Evolutionary conservation across 1,140 invertebrate species (phyloP).

Genomic region (Drosophila oshimai): DNA sequence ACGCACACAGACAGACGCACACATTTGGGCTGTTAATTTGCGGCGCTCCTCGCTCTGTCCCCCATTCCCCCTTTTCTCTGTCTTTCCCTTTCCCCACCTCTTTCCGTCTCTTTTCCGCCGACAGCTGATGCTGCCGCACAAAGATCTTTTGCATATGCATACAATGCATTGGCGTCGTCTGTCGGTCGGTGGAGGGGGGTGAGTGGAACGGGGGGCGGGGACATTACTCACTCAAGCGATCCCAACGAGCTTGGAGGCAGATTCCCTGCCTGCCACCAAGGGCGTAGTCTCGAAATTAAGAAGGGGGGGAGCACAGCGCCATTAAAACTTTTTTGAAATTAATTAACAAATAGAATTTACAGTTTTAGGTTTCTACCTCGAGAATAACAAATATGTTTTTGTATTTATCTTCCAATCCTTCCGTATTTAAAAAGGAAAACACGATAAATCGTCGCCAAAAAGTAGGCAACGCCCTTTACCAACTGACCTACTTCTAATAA

Average conservation of each 20-base stretch:
- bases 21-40: conserved; percentile 60
- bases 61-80: neutral
- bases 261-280: conserved; percentile 10
- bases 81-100: neutral
- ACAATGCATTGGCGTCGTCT: conserved; percentile 12
- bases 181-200: neutral
- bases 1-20: conserved; percentile 1
- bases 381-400: neutral
- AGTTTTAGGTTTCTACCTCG: no score
- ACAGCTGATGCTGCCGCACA: conserved; percentile 48
- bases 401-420: neutral
- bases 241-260: neutral
- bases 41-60: conserved; percentile 30
- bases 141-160: conserved; percentile 31
- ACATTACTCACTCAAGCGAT: conserved; percentile 39
- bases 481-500: neutral
- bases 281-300: conserved; percentile 2
- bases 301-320: neutral
- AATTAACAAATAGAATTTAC: no score
- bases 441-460: neutral
- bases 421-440: neutral
- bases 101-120: neutral
- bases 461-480: neutral
- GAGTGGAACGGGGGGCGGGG: neutral
- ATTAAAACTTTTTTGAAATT: no score